Percentiles rank a stretch among this genome's conserved stretches.
phyloP scores from a whole-genome alignment of 2,113 vertebrate species.

The Neofelis nebulosa region DNA sequence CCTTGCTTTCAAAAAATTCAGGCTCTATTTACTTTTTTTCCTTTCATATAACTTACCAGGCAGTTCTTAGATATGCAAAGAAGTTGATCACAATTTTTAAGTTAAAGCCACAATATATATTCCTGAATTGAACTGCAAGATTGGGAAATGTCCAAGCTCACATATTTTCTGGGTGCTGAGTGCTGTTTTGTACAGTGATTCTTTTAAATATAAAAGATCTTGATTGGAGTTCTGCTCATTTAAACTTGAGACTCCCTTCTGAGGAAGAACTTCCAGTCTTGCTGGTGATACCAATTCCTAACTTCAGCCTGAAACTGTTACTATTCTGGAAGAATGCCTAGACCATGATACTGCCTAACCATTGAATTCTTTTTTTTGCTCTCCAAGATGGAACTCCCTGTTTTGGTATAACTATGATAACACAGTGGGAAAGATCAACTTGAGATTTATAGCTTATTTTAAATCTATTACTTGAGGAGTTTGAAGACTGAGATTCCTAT shows the following conservation, averaged over 20 bases:
- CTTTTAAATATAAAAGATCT: slow-evolving; percentile 10
- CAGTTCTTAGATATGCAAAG: neutral
- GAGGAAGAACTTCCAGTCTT: neutral
- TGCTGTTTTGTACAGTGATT: neutral
- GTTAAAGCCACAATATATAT: neutral
- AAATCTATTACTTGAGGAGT: neutral
- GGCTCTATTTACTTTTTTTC: neutral
- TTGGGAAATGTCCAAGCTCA: neutral
- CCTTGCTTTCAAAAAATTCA: neutral
- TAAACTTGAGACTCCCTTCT: neutral
- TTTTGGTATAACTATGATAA: neutral
- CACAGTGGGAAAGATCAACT: neutral
- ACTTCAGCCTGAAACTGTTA: neutral
- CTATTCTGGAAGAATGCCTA: neutral
- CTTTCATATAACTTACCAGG: neutral
- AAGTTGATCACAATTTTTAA: neutral
- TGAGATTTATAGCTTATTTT: neutral
- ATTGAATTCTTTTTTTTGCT: neutral
- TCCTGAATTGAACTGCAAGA: neutral
- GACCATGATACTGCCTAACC: neutral
- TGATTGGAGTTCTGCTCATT: neutral
- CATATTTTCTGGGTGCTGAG: neutral
- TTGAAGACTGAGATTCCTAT: neutral
- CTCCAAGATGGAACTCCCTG: neutral
- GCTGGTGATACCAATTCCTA: neutral